A percentile compares a stretch with the other conserved stretches of the same genome.
Conservation (phyloP, 2,797 vertebrate species). For the Thripadectes ignobilis region DNA sequence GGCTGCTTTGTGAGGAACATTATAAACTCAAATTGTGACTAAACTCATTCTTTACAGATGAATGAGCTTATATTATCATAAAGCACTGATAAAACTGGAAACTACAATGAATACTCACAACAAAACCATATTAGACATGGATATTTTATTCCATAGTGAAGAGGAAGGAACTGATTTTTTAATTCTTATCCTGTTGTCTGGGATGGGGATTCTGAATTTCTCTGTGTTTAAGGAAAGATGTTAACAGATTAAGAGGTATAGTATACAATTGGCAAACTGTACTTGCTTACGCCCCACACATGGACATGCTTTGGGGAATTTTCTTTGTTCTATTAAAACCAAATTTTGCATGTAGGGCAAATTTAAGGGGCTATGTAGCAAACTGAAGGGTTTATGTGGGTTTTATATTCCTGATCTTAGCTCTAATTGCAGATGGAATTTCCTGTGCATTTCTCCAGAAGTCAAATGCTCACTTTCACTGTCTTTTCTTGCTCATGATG, state of each 20-base stretch:
- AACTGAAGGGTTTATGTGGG: background rate
- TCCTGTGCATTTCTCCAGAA: background rate
- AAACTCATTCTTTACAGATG: background rate
- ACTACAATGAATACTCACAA: background rate
- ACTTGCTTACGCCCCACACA: background rate
- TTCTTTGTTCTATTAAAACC: background rate
- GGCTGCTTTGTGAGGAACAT: background rate
- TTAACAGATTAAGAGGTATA: background rate
- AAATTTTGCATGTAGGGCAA: background rate
- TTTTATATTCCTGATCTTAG: background rate
- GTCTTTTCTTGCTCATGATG: background rate
- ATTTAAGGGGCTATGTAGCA: background rate
- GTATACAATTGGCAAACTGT: background rate
- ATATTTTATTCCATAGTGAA: background rate
- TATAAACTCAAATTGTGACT: background rate
- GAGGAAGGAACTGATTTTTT: background rate
- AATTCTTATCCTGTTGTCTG: background rate
- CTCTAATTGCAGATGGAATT: background rate
- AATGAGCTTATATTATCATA: background rate
- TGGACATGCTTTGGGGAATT: background rate
- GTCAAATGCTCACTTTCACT: fast-evolving
- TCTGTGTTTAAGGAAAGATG: background rate
- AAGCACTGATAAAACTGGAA: background rate
- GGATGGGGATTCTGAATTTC: background rate
- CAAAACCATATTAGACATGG: background rate